A percentile compares a stretch with the other conserved stretches of the same genome.
phyloP scores from a whole-genome alignment of 1,140 invertebrate genomes.

The Pogonomyrmex californicus region DNA sequence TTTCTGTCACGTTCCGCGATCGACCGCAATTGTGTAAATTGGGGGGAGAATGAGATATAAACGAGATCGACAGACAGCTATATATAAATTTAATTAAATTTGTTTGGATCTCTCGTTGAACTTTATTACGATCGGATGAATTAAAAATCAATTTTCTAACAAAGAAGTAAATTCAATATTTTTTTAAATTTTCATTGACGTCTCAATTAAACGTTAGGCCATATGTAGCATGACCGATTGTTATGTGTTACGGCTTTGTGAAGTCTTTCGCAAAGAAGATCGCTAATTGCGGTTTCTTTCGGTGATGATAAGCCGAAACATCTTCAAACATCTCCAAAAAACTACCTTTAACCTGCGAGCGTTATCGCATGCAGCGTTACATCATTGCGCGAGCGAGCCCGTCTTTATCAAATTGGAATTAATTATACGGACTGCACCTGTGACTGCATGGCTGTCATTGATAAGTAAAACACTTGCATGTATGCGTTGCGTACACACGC shows the following conservation, averaged over 20 bases:
- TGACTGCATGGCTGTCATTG: constrained; percentile 1
- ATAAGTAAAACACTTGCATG: constrained; percentile 22
- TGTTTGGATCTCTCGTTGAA: background rate
- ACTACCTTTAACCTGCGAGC: constrained; percentile 34
- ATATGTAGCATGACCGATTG: background rate
- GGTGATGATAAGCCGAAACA: background rate
- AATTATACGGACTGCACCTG: constrained; percentile 30
- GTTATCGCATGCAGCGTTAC: constrained; percentile 30
- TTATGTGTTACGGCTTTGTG: no score
- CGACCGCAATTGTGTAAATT: background rate
- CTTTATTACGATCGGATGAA: background rate
- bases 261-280: background rate
- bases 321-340: constrained; percentile 28
- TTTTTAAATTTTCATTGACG: background rate
- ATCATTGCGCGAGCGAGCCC: constrained; percentile 26
- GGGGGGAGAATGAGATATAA: background rate
- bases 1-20: background rate
- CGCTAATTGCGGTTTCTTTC: constrained; percentile 35
- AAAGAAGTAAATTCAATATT: background rate
- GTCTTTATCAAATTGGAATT: constrained; percentile 43
- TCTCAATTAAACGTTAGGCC: background rate
- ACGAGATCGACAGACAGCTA: background rate
- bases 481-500: background rate
- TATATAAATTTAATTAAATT: background rate
- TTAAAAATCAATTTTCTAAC: background rate